phyloP scores from a whole-genome alignment of 2,113 vertebrate species.

The Tetrao urogallus region DNA sequence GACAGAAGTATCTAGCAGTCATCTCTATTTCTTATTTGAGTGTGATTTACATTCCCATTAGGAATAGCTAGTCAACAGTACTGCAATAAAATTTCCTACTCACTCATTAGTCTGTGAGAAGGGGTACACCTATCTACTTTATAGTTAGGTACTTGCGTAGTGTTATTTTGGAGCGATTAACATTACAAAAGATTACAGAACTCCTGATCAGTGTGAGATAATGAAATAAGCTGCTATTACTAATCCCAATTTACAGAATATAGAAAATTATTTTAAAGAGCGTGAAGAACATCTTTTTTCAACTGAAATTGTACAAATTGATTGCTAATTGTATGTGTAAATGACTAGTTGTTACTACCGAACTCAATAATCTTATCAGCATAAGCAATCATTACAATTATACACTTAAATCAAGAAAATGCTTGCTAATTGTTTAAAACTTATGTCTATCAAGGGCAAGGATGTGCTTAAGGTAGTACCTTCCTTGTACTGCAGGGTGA shows the following conservation, averaged over 20 bases:
- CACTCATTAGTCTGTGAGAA: background rate
- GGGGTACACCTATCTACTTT: background rate
- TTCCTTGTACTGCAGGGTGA: background rate
- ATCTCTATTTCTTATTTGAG: background rate
- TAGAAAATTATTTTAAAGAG: background rate
- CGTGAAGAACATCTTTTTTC: background rate
- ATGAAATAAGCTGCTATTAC: background rate
- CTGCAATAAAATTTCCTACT: background rate
- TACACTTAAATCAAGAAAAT: background rate
- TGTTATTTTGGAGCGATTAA: background rate
- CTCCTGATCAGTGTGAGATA: background rate
- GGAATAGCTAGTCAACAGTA: background rate
- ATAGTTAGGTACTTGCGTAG: background rate
- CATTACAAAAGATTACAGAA: background rate
- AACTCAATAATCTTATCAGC: background rate
- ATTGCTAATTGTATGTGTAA: background rate
- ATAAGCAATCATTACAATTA: background rate
- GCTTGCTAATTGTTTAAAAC: background rate
- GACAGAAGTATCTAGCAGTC: accelerated
- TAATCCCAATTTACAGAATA: background rate
- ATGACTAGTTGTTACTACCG: constrained; percentile 10
- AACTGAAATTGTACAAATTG: background rate
- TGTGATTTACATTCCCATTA: background rate
- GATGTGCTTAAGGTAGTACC: background rate
- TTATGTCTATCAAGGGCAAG: background rate